Base-by-base conservation (phyloP, 2,888 invertebrate genomes). In the Pterobdella sp. region DNA sequence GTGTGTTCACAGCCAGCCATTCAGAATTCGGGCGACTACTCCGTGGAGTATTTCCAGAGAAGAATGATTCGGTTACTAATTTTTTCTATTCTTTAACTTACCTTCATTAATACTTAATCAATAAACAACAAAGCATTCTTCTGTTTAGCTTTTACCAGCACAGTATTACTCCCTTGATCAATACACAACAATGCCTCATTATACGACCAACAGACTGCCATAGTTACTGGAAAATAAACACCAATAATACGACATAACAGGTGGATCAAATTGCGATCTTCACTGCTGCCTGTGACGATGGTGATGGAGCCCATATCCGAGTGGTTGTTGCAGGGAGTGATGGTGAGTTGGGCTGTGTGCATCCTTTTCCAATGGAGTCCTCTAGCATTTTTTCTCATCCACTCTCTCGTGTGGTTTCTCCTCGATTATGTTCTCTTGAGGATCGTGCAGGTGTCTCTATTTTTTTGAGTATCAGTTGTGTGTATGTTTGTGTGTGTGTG, bases 241-340 rank as follows among this genome's bases (percentile, higher is more conserved):
- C n/a, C 68, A 26, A 36, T 63, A 22, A 37, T 37, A 36, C 4
- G 35, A 26, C 66, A 29, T 22, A 67, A 37, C 80, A 88, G 97
- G 79, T 98, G 98, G 98, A 92, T 94, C 72, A 93, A 96, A 82
- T 86, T 98, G 67, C 88, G 98, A 71, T 90, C 93, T 75, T 94
- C 96, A 22, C 96, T 98, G 94, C 87, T 96, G 76, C 97, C 98
- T 0, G 88, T 90, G 49, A 91, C 92, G 64, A 91, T 94, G 77
- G 80, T 97, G 63, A 86, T 96, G 76, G 98, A 98, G 84, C 98
- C 97, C 0, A 86, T 97, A 67, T 92, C 92, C 70, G 96, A 98
- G 86, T 97, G 97, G 83, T 87, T 98, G 86, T 88, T 96, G 36
- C 88, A 94, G 63, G 96, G 97, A 64, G 89, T 92, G n/a, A 88